Percentiles rank a stretch among this genome's conserved stretches.
These are phyloP conservation scores for Petrophora chlorosata DNA, from an alignment of 2,888 invertebrate species.

Conservation along the genomic window DNA sequence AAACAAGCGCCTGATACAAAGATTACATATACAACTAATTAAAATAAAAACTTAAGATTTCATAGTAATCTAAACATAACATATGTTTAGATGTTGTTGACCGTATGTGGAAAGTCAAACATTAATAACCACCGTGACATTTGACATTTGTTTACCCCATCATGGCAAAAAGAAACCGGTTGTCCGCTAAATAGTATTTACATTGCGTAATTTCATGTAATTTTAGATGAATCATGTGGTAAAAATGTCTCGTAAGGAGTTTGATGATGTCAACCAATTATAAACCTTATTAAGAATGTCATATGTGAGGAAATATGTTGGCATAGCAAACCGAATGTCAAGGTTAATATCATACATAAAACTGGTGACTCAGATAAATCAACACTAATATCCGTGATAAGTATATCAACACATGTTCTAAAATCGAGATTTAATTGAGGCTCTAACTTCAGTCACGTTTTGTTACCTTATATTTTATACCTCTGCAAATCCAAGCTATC, in stretches of 20 bases:
- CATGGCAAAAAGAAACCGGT: conserved; percentile 15
- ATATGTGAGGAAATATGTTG: conserved; percentile 7
- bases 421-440: too few species aligned
- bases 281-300: neutral
- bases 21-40: too few species aligned
- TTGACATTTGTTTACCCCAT: conserved; percentile 4
- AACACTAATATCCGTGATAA: conserved; percentile 2
- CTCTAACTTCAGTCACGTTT: too few species aligned
- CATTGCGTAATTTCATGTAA: conserved; percentile 27
- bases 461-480: too few species aligned
- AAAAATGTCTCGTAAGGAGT: conserved; percentile 14
- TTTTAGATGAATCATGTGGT: conserved; percentile 30
- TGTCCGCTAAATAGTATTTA: conserved; percentile 9
- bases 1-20: too few species aligned
- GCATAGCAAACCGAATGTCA: conserved; percentile 13
- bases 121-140: conserved; percentile 1
- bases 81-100: too few species aligned
- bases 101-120: too few species aligned
- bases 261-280: conserved; percentile 8
- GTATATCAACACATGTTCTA: neutral
- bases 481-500: neutral
- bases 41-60: too few species aligned
- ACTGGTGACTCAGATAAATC: conserved; percentile 12
- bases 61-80: too few species aligned
- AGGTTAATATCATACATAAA: conserved; percentile 7